These are phyloP conservation scores for Tychaedon coryphoeus DNA, from an alignment of 2,113 vertebrate genomes.

Conservation along the genomic window DNA sequence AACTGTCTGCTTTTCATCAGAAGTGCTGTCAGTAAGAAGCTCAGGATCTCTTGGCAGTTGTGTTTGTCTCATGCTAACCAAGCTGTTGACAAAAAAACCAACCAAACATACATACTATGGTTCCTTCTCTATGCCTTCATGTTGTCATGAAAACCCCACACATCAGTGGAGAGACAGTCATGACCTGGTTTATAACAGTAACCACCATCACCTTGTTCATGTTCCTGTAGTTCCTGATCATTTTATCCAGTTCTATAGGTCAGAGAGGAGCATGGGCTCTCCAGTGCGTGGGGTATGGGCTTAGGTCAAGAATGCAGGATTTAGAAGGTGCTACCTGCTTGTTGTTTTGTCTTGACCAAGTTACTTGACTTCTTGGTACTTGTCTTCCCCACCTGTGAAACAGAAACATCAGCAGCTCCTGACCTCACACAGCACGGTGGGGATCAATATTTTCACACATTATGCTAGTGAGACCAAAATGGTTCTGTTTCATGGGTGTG, in stretches of 20 bases:
- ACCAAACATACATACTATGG: rapidly evolving
- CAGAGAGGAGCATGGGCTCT: neutral
- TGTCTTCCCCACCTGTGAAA: neutral
- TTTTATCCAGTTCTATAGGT: neutral
- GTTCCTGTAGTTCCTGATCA: neutral
- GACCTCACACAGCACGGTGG: neutral
- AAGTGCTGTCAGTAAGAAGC: neutral
- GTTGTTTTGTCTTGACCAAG: neutral
- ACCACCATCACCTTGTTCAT: neutral
- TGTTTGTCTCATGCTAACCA: neutral
- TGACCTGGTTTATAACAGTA: neutral
- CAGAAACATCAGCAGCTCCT: neutral
- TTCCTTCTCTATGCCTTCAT: neutral
- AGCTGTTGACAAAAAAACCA: neutral
- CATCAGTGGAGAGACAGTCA: rapidly evolving
- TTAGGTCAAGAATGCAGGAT: neutral
- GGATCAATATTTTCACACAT: neutral
- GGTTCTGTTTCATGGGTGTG: neutral
- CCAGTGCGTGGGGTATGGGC: rapidly evolving
- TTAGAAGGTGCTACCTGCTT: neutral
- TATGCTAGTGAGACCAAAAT: neutral
- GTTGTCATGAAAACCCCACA: neutral
- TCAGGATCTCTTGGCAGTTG: neutral
- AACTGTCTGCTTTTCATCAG: neutral
- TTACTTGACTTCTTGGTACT: neutral